Conservation (phyloP, 2,888 invertebrate genomes). For the Falcaria lacertinaria region DNA sequence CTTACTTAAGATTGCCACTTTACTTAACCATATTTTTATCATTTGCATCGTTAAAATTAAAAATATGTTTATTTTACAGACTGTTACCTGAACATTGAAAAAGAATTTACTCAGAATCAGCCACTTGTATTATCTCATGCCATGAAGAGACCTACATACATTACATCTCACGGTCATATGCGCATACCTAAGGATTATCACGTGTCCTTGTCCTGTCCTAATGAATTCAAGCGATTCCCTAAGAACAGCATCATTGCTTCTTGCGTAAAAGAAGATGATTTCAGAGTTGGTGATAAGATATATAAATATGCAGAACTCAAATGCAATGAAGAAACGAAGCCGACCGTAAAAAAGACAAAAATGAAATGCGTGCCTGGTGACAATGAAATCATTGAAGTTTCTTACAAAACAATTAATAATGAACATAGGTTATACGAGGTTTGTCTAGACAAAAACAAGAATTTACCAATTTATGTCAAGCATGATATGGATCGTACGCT, state of each 20-base stretch:
- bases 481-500: conserved; percentile 19
- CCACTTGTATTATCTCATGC: conserved; percentile 29
- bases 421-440: conserved; percentile 36
- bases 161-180: conserved; percentile 21
- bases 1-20: too few species aligned
- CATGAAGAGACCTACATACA: conserved; percentile 16
- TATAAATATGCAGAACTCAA: conserved; percentile 33
- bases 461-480: conserved; percentile 33
- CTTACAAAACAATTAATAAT: conserved; percentile 17
- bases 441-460: conserved; percentile 32
- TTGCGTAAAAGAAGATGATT: conserved; percentile 28
- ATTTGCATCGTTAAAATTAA: too few species aligned
- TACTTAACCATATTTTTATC: too few species aligned
- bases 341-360: conserved; percentile 17
- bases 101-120: conserved; percentile 24
- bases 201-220: conserved; percentile 35
- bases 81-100: conserved; percentile 34
- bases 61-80: too few species aligned
- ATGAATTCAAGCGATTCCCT: conserved; percentile 19
- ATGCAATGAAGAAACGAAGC: conserved; percentile 29
- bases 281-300: conserved; percentile 20
- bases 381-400: conserved; percentile 31
- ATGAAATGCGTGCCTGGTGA: conserved; percentile 20
- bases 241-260: conserved; percentile 16
- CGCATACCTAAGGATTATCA: conserved; percentile 23